Base-by-base conservation (phyloP, 2,888 invertebrate species). In the Archips xylosteana region DNA sequence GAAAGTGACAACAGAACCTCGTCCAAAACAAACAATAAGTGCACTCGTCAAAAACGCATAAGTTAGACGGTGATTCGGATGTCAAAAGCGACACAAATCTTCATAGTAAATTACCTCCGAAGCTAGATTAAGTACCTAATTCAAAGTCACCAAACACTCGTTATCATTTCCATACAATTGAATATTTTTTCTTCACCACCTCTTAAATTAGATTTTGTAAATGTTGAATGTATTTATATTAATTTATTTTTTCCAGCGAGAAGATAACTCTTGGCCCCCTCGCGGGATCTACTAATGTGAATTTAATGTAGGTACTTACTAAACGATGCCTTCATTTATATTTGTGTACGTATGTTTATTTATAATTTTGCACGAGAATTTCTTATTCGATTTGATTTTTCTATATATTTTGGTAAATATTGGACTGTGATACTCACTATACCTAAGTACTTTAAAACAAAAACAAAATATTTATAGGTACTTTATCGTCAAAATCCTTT, bases 141-240 rank as follows among this genome's bases (percentile, higher is more conserved):
- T 70, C 70, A 54, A 51, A 63, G 57, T 32, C 73, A 59, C 39
- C 45, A n/a, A 67, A 36, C 64, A 51, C 64, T 64, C 70, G 69
- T 87, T 92, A 92, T 92, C 92, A 80, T 87, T 92, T 93, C 91
- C 92, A 88, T 91, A 87, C 91, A 90, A 93, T 93, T 92, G 87
- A 91, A 86, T 85, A 80, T 89, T 88, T 89, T 86, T 89, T 84
- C 83, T 83, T 83, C 45, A 81, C 82, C 84, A 83, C 81, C 85
- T 76, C 78, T 82, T 76, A 83, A 90, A 88, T 87, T 87, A 88
- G 85, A 87, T 88, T 88, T 86, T 83, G 74, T 61, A 85, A 88
- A 87, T 83, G 87, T 85, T 83, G 83, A 86, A 83, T 84, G 86
- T 89, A 83, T 89, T 88, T 88, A 75, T 90, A 90, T 87, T 90